These are phyloP conservation scores for Scaptomyza cyrtandrae DNA, from an alignment of 2,888 invertebrate species.

Conservation along the genomic window DNA sequence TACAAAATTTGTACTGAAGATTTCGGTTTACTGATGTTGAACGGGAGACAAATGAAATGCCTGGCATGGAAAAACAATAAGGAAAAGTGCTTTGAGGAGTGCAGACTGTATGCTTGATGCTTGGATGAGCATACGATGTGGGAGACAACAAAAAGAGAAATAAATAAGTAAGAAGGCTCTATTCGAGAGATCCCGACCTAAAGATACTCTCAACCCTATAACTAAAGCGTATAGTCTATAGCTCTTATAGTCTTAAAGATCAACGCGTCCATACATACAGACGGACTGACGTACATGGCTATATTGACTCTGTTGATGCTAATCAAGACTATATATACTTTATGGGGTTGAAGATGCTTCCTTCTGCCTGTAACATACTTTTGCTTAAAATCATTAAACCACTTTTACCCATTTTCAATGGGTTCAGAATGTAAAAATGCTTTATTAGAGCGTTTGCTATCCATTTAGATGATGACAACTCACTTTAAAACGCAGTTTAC, in stretches of 20 bases:
- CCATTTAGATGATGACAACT: not conserved
- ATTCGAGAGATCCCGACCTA: too few species aligned
- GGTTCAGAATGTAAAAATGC: not conserved
- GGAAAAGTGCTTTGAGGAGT: conserved; percentile 59
- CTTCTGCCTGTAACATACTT: too few species aligned
- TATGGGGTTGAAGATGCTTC: too few species aligned
- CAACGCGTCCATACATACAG: too few species aligned
- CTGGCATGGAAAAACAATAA: conserved; percentile 59
- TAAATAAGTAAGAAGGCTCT: not conserved
- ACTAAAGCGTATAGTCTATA: too few species aligned
- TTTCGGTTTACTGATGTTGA: conserved; percentile 12
- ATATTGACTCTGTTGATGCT: too few species aligned
- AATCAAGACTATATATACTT: too few species aligned
- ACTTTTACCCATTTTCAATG: too few species aligned
- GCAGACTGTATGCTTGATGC: conserved; percentile 30
- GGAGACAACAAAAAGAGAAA: not conserved
- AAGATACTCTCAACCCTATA: too few species aligned
- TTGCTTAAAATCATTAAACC: too few species aligned
- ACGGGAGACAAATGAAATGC: conserved; percentile 39
- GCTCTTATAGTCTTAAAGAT: too few species aligned
- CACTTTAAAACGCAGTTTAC: not conserved
- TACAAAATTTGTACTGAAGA: conserved; percentile 19
- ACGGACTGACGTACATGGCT: too few species aligned
- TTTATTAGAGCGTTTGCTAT: not conserved
- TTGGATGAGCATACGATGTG: conserved; percentile 40